Conservation (phyloP, 2,888 invertebrate genomes). For the Dysmachus trigonus region DNA sequence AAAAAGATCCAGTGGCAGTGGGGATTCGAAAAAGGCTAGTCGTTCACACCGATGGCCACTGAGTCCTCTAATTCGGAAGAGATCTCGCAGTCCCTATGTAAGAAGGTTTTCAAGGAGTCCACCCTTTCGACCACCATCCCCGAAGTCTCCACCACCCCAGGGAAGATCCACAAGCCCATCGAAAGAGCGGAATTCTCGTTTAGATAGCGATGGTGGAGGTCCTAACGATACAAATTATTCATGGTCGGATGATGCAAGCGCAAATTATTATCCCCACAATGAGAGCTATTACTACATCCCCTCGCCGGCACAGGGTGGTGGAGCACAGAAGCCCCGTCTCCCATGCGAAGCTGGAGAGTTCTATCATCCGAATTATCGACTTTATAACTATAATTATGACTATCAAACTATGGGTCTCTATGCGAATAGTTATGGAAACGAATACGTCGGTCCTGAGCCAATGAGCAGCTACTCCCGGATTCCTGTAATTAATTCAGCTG, state of each 20-base stretch:
- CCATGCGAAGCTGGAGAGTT: not conserved
- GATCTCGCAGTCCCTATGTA: not conserved
- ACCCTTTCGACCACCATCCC: constrained; percentile 35
- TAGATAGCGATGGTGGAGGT: not conserved
- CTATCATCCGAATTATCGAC: not conserved
- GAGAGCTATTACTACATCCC: constrained; percentile 47
- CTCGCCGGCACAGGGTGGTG: not conserved
- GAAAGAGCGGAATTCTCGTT: constrained; percentile 44
- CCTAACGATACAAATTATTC: constrained; percentile 48
- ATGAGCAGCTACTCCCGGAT: constrained; percentile 35
- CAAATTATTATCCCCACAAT: constrained; percentile 46
- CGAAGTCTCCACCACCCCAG: constrained; percentile 61
- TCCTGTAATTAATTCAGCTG: constrained; percentile 21
- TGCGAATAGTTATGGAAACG: not conserved
- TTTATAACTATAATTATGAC: not conserved
- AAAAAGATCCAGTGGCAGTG: not conserved
- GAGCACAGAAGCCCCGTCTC: not conserved
- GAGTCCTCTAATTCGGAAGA: not conserved
- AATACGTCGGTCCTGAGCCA: not conserved
- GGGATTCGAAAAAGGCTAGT: not conserved
- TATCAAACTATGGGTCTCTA: not conserved
- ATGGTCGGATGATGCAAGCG: constrained; percentile 47
- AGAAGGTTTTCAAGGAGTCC: constrained; percentile 9
- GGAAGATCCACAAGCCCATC: constrained; percentile 49
- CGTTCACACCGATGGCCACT: not conserved